Conservation (phyloP, 1,140 invertebrate genomes). For the Aphis craccivora region DNA sequence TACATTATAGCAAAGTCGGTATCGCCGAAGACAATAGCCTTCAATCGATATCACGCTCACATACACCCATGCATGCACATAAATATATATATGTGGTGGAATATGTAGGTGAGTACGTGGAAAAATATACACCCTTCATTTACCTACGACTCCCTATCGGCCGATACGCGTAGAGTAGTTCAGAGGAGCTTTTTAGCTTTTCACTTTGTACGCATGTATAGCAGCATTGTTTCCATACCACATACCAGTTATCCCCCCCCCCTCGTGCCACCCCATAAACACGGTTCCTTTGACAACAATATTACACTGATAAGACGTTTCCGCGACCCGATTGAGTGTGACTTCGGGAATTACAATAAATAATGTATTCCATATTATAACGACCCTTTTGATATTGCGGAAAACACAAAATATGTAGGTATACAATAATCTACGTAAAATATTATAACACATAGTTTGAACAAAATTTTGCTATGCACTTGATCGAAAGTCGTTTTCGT, state of each 20-base stretch:
- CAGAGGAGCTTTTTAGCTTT: constrained; percentile 35
- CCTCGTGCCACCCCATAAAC: neutral
- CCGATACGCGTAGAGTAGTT: neutral
- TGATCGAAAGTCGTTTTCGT: neutral
- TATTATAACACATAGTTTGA: neutral
- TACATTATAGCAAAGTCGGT: neutral
- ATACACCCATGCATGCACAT: neutral
- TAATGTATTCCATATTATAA: constrained; percentile 3
- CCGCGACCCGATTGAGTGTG: neutral
- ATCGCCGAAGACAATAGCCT: constrained; percentile 27
- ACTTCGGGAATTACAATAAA: neutral
- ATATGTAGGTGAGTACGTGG: neutral
- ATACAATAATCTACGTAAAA: neutral
- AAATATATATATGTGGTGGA: neutral
- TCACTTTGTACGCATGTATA: neutral
- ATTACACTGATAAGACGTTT: constrained; percentile 30
- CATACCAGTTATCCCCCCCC: neutral
- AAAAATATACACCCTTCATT: neutral
- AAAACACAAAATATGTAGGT: neutral
- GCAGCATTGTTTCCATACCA: neutral
- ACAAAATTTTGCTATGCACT: neutral
- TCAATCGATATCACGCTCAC: constrained; percentile 30
- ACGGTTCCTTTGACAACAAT: constrained; percentile 20
- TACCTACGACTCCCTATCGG: neutral
- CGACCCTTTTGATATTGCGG: neutral